These are phyloP conservation scores for Potamarius usumacintae DNA, from an alignment of 2,113 vertebrate species.

Conservation along the genomic window DNA sequence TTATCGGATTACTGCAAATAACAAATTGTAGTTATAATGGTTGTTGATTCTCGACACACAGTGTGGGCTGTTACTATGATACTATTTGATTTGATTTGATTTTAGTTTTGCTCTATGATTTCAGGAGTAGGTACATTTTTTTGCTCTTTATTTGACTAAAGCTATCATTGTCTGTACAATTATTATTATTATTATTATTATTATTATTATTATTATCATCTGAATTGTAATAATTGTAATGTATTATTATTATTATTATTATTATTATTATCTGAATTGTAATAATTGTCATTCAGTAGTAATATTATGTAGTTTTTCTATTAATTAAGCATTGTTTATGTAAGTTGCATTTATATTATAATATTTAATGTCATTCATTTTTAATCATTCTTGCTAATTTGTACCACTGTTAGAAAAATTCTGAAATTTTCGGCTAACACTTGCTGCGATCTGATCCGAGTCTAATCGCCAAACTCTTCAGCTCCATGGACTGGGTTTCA, in stretches of 20 bases:
- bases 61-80: not conserved
- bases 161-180: not conserved
- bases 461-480: not conserved
- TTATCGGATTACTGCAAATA: not conserved
- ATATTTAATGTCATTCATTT: not conserved
- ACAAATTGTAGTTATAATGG: not conserved
- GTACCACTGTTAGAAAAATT: not conserved
- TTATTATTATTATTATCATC: not conserved
- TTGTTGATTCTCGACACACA: not conserved
- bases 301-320: not conserved
- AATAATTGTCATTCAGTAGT: not conserved
- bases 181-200: not conserved
- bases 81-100: not conserved
- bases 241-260: too few species aligned
- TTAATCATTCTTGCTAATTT: too few species aligned
- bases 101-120: not conserved
- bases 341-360: not conserved
- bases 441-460: not conserved
- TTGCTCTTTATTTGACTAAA: not conserved
- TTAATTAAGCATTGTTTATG: not conserved
- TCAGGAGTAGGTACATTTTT: not conserved
- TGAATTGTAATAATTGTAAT: not conserved
- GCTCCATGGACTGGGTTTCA: not conserved
- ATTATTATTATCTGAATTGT: too few species aligned
- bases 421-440: too few species aligned